Conservation (phyloP, 2,888 invertebrate genomes). For the Luperina testacea region DNA sequence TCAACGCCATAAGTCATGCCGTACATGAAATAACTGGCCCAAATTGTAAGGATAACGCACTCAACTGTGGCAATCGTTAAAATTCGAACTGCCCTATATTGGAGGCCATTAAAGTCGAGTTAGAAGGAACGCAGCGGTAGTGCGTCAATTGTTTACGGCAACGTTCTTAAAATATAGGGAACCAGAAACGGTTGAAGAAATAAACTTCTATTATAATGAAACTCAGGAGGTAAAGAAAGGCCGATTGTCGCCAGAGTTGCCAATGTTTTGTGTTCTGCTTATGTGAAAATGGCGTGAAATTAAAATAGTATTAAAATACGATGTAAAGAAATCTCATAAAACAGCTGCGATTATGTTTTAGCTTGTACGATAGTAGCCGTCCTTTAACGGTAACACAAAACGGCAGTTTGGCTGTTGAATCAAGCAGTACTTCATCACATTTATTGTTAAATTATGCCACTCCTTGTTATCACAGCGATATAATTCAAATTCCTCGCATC, state of each 20-base stretch:
- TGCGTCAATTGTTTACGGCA: conserved; percentile 38
- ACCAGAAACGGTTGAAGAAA: neutral
- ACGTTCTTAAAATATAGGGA: conserved; percentile 27
- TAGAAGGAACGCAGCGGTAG: conserved; percentile 26
- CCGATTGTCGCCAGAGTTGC: neutral
- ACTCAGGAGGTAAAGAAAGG: neutral
- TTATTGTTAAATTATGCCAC: conserved; percentile 4
- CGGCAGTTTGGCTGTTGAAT: neutral
- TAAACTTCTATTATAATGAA: neutral
- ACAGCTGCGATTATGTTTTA: conserved; percentile 6
- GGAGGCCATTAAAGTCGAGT: conserved; percentile 55
- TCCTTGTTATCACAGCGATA: conserved; percentile 7
- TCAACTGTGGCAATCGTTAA: conserved; percentile 45
- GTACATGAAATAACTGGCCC: conserved; percentile 26
- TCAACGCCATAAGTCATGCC: conserved; percentile 4
- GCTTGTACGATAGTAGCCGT: neutral
- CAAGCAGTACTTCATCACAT: neutral
- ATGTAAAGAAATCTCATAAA: conserved; percentile 22
- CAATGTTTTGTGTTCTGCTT: conserved; percentile 8
- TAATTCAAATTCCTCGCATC: conserved; percentile 7
- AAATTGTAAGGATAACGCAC: conserved; percentile 47
- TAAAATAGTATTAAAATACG: conserved; percentile 13
- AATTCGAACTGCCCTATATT: conserved; percentile 50
- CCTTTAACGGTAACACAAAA: conserved; percentile 20
- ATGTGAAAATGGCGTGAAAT: conserved; percentile 29